Base-by-base conservation (phyloP, 1,140 invertebrate genomes). In the Zaprionus kolodkinae region DNA sequence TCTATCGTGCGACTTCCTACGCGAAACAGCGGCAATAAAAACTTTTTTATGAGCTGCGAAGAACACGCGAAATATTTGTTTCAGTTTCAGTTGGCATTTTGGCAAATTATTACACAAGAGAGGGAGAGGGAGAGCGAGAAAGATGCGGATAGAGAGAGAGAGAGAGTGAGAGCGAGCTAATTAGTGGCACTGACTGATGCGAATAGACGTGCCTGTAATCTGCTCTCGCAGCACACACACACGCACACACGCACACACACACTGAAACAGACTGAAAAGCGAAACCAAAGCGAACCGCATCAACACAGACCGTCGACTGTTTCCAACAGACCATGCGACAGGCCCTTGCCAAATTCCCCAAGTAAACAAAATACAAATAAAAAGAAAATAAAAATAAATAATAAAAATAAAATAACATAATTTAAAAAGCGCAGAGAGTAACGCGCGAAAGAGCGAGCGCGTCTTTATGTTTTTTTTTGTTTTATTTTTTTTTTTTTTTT, bases 331-430 rank as follows among this genome's bases (percentile, higher is more conserved):
- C 21, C 27, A 68, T 45, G 43, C 57, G 64, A 66, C 74, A 66
- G 75, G 65, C 75, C 84, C 85, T 89, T 76, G 77, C 73, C 73
- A 80, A 66, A 78, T 80, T 59, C 71, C 71, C 62, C 72, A 85
- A 89, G 85, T 88, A 85, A 88, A 76, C 78, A 35, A 35, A 81
- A 85, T 89, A 76, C 75, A 35, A 35, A 81, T 66, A 85, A 89
- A 21, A 21, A 21, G 21, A 21, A 21, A 21, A 21, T 21, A 2
- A 21, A 21, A 21, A 21, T 21, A 21, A n/a, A n/a, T n/a, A n/a
- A n/a, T 72, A 83, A 78, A 30, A 30, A 30, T 30, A 30, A 30
- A 30, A 80, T 76, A 68, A 68, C 63, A 78, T 64, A 64, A 80
- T 72, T 66, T 72, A 77, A 69, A 73, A 76, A 63, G 48, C 54